Percentiles rank a stretch among this genome's conserved stretches.
These are phyloP conservation scores for Nothura maculosa DNA, from an alignment of 2,797 vertebrate genomes.

Conservation along the genomic window DNA sequence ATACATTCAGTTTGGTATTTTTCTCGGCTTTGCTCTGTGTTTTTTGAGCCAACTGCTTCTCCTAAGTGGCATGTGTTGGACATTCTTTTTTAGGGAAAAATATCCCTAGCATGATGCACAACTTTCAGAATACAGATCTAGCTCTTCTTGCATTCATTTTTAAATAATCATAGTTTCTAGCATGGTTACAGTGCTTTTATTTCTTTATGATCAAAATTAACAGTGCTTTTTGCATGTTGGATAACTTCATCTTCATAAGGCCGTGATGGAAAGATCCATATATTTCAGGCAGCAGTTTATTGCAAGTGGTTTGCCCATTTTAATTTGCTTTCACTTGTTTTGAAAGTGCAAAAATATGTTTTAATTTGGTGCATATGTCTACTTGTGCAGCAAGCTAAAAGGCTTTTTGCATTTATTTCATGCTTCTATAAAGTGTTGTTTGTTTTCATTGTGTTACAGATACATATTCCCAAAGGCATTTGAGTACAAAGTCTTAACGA, in stretches of 20 bases:
- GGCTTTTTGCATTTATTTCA: slow-evolving; percentile 49
- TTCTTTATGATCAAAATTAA: slow-evolving; percentile 69
- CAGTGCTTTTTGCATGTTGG: slow-evolving; percentile 81
- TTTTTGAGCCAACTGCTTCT: slow-evolving; percentile 75
- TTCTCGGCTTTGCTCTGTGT: slow-evolving; percentile 75
- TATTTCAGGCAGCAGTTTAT: slow-evolving; percentile 61
- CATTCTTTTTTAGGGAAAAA: slow-evolving; percentile 29
- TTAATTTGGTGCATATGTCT: not conserved
- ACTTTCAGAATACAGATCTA: slow-evolving; percentile 54
- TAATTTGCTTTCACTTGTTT: slow-evolving; percentile 67
- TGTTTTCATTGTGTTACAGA: slow-evolving; percentile 53
- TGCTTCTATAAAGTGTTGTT: slow-evolving; percentile 65
- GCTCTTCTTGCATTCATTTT: slow-evolving; percentile 61
- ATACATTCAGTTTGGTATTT: slow-evolving; percentile 36
- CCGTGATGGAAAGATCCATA: slow-evolving; percentile 21
- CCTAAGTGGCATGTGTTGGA: slow-evolving; percentile 60
- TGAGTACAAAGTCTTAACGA: slow-evolving; percentile 20
- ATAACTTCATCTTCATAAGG: slow-evolving; percentile 64
- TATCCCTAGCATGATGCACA: slow-evolving; percentile 67
- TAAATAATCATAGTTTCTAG: slow-evolving; percentile 38
- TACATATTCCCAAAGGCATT: slow-evolving; percentile 55
- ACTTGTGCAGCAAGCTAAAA: slow-evolving; percentile 18
- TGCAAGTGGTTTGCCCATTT: slow-evolving; percentile 56
- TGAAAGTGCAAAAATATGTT: slow-evolving; percentile 43
- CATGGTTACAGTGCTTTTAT: slow-evolving; percentile 78